Percentiles rank a stretch among this genome's conserved stretches.
Conservation (phyloP, 1,140 invertebrate genomes). For the Drosophila tristis region DNA sequence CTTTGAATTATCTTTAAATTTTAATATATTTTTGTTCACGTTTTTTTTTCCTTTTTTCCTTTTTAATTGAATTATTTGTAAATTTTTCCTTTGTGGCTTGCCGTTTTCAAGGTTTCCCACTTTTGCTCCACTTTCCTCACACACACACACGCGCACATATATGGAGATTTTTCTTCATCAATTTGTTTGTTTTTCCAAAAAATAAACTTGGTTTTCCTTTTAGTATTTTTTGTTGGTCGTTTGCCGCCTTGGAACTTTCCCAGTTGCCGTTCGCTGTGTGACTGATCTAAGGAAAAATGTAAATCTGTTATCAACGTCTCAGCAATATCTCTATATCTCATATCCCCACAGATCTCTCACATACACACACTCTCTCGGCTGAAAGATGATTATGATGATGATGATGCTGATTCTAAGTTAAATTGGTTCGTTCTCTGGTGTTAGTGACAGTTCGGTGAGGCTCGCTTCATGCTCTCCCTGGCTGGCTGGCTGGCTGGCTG, state of each 20-base stretch:
- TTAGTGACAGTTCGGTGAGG: slow-evolving; percentile 56
- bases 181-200: slow-evolving; percentile 12
- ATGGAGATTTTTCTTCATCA: slow-evolving; percentile 6
- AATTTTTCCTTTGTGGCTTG: neutral
- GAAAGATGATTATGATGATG: slow-evolving; percentile 33
- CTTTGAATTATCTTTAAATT: neutral
- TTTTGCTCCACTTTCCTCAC: slow-evolving; percentile 21
- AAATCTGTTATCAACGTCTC: slow-evolving; percentile 66
- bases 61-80: slow-evolving; percentile 16
- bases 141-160: too few species aligned
- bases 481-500: slow-evolving; percentile 6
- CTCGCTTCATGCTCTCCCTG: slow-evolving; percentile 29
- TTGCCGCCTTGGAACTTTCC: slow-evolving; percentile 51
- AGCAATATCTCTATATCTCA: slow-evolving; percentile 46
- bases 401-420: slow-evolving; percentile 71
- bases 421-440: slow-evolving; percentile 59
- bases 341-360: slow-evolving; percentile 38
- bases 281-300: slow-evolving; percentile 57
- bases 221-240: neutral
- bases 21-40: too few species aligned
- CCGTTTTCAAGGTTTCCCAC: slow-evolving; percentile 44
- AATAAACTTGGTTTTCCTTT: slow-evolving; percentile 2
- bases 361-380: slow-evolving; percentile 13
- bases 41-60: slow-evolving; percentile 5
- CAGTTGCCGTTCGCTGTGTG: slow-evolving; percentile 69